Percentiles rank a stretch among this genome's conserved stretches.
phyloP scores from a whole-genome alignment of 2,797 vertebrate species.

The Acrossocheilus fasciatus region DNA sequence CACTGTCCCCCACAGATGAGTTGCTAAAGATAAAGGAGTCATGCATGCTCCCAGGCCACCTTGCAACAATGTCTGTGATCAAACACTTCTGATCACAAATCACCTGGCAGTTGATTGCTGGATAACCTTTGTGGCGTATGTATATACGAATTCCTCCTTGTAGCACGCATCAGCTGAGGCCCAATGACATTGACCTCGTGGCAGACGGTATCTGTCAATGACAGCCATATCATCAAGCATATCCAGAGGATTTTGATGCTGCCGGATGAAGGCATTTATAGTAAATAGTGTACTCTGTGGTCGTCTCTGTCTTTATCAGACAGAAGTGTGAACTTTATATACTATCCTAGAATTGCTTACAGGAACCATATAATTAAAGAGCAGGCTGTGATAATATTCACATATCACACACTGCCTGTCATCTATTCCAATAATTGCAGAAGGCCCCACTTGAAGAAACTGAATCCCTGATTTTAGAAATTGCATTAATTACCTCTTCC shows the following conservation, averaged over 20 bases:
- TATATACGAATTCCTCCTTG: not conserved
- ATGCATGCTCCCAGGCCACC: not conserved
- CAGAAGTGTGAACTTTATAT: not conserved
- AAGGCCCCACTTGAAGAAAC: too few relatives aligned
- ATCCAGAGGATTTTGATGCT: not conserved
- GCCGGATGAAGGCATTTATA: not conserved
- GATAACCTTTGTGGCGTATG: not conserved
- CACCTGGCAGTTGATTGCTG: too few relatives aligned
- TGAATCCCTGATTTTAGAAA: not conserved
- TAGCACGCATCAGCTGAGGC: not conserved
- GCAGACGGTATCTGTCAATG: not conserved
- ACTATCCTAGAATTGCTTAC: not conserved
- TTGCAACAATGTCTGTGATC: not conserved
- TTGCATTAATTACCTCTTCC: not conserved
- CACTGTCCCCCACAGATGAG: not conserved
- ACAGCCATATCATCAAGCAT: not conserved
- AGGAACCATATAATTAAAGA: not conserved
- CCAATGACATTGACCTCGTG: not conserved
- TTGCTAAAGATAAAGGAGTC: not conserved
- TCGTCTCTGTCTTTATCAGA: not conserved
- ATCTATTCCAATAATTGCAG: not conserved
- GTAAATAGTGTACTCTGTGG: too few relatives aligned
- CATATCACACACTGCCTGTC: not conserved
- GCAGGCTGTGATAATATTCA: not conserved
- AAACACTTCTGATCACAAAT: not conserved